These are phyloP conservation scores for human (Homo sapiens) DNA, from an alignment of 2,113 vertebrate species.

Conservation along the genomic window DNA sequence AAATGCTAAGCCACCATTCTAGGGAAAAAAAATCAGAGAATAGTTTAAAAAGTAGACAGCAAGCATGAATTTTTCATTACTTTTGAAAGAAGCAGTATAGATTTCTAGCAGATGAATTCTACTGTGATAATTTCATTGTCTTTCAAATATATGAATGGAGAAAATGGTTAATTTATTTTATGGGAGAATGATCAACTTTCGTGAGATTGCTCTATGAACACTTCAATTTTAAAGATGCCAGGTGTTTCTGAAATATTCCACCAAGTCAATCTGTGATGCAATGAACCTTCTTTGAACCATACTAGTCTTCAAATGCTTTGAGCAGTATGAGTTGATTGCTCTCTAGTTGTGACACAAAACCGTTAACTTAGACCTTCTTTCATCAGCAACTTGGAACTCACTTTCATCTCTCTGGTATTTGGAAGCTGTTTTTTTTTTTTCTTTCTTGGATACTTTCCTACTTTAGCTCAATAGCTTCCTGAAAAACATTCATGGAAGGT, in stretches of 20 bases:
- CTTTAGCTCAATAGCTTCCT: not conserved
- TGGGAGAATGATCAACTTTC: not conserved
- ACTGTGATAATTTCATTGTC: not conserved
- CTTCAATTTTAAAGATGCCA: not conserved
- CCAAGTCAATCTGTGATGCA: not conserved
- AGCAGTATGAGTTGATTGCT: not conserved
- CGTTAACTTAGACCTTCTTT: not conserved
- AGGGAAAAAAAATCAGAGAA: not conserved
- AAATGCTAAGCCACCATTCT: not conserved
- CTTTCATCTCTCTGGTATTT: not conserved
- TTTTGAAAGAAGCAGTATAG: not conserved
- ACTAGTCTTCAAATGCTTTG: not conserved
- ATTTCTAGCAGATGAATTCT: slow-evolving; percentile 29
- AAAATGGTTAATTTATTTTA: slow-evolving; percentile 31
- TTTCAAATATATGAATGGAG: not conserved
- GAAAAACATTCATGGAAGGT: not conserved
- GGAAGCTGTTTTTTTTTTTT: not conserved
- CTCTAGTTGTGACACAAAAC: not conserved
- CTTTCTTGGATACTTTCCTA: not conserved
- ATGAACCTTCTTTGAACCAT: not conserved
- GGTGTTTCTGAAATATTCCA: not conserved
- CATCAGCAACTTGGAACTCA: not conserved
- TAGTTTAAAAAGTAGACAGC: not conserved
- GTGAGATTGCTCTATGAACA: not conserved
- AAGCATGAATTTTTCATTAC: not conserved